phyloP scores from a whole-genome alignment of 2,797 vertebrate species.

The Paramormyrops hopkinsi region DNA sequence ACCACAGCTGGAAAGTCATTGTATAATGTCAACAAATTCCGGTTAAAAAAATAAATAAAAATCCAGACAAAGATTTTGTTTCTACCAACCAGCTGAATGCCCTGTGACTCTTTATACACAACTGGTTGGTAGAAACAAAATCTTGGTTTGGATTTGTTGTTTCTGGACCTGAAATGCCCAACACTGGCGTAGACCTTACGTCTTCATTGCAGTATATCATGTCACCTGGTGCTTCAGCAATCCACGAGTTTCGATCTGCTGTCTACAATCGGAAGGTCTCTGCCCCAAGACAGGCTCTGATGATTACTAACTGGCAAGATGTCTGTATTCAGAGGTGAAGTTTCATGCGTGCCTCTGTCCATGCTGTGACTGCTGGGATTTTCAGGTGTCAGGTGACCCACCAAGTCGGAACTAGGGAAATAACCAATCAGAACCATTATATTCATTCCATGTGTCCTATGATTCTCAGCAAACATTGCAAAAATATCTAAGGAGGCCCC shows the following conservation, averaged over 20 bases:
- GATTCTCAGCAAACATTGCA: not conserved
- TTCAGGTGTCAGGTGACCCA: not conserved
- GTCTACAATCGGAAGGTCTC: not conserved
- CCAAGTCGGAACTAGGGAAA: not conserved
- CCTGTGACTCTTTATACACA: too few relatives aligned
- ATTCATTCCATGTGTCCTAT: not conserved
- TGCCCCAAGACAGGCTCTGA: not conserved
- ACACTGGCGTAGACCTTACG: not conserved
- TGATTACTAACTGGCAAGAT: not conserved
- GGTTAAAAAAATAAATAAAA: not conserved
- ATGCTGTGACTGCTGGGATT: not conserved
- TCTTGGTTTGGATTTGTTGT: not conserved
- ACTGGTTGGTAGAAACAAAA: too few relatives aligned
- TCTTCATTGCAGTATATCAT: not conserved
- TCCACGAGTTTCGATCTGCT: not conserved
- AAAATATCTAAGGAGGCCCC: not conserved
- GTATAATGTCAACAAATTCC: not conserved
- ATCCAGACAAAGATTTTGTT: too few relatives aligned
- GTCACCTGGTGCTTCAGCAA: not conserved
- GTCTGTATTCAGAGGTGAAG: not conserved
- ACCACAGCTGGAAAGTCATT: not conserved
- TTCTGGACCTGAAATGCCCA: not conserved
- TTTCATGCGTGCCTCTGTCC: not conserved
- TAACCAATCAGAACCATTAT: not conserved
- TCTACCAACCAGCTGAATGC: too few relatives aligned